A percentile compares a stretch with the other conserved stretches of the same genome.
Evolutionary conservation across 2,888 invertebrate genomes (phyloP).

Genomic region (Conchocele bisecta): DNA sequence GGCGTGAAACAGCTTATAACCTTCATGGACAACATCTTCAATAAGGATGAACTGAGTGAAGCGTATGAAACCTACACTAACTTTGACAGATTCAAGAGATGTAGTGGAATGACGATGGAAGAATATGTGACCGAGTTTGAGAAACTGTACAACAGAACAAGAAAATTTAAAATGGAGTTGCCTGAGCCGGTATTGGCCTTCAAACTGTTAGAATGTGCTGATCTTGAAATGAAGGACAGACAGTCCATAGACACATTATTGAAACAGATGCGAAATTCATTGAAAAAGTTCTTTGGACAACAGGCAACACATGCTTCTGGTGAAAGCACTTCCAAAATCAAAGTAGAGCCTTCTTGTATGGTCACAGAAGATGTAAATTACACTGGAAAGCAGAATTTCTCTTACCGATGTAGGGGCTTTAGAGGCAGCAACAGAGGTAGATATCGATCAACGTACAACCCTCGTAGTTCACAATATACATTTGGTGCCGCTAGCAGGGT

Average conservation of each 20-base stretch:
- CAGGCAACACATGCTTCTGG: slow-evolving; percentile 16
- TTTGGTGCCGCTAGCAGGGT: neutral
- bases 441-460: no score
- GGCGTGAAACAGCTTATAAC: slow-evolving; percentile 15
- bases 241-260: slow-evolving; percentile 28
- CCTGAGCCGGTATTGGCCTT: no score
- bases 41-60: no score
- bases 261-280: slow-evolving; percentile 25
- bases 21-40: slow-evolving; percentile 43
- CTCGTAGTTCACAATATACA: no score
- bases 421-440: neutral
- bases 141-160: slow-evolving; percentile 25
- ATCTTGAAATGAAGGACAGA: no score
- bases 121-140: no score
- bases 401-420: neutral
- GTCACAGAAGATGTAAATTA: slow-evolving; percentile 29
- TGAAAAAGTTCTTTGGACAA: slow-evolving; percentile 32
- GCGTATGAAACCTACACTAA: no score
- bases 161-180: no score
- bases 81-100: slow-evolving; percentile 34
- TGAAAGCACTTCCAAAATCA: slow-evolving; percentile 12
- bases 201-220: no score
- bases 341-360: slow-evolving; percentile 26
- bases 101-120: slow-evolving; percentile 23
- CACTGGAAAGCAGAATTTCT: slow-evolving; percentile 5